Percentiles rank a stretch among this genome's conserved stretches.
Conservation (phyloP, 2,888 invertebrate species). For the Drosophila ustulata region DNA sequence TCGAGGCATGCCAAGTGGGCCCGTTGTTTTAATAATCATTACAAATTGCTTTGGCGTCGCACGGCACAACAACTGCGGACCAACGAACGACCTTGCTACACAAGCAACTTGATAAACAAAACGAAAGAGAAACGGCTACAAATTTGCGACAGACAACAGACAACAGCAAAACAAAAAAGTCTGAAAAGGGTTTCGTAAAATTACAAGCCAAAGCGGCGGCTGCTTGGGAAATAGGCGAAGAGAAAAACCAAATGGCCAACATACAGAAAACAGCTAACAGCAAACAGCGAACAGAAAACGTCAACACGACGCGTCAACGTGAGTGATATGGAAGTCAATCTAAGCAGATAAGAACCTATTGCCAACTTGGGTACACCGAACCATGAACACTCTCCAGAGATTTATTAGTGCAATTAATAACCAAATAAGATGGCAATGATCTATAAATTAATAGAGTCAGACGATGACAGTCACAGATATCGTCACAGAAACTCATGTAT, state of each 20-base stretch:
- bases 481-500: background rate
- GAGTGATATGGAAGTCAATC: conserved; percentile 24
- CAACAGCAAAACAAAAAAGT: conserved; percentile 19
- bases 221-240: conserved; percentile 52
- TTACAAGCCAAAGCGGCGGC: conserved; percentile 46
- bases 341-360: conserved; percentile 42
- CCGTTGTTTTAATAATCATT: conserved; percentile 79
- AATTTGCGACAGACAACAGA: conserved; percentile 52
- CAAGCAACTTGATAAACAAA: conserved; percentile 65
- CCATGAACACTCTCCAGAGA: conserved; percentile 14
- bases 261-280: background rate
- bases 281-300: conserved; percentile 22
- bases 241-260: conserved; percentile 40
- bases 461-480: conserved; percentile 1
- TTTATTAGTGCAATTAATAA: conserved; percentile 16
- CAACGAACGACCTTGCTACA: conserved; percentile 81
- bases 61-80: conserved; percentile 46
- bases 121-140: conserved; percentile 41
- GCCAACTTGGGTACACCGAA: conserved; percentile 3
- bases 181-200: conserved; percentile 59
- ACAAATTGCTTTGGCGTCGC: conserved; percentile 74
- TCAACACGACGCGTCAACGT: conserved; percentile 38
- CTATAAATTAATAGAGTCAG: conserved; percentile 6
- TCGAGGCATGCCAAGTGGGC: conserved; percentile 62
- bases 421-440: conserved; percentile 1